Base-by-base conservation (phyloP, 2,888 invertebrate genomes). In the Hypolimnas misippus region DNA sequence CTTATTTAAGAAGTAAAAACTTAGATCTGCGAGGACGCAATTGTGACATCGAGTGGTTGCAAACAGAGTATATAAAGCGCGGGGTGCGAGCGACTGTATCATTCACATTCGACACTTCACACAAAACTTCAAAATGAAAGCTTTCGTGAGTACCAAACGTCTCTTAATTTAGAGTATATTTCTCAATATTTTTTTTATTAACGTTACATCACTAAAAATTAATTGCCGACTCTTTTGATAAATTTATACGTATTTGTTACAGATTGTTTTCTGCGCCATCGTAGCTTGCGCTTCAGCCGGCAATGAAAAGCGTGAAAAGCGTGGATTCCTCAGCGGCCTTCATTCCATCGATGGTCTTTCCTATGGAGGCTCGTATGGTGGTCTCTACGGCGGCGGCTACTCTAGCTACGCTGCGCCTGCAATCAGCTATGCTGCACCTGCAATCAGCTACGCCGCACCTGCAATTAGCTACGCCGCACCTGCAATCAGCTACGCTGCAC, bases 141-240 rank as follows among this genome's bases (percentile, higher is more conserved):
- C 68, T 60, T 70, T 74, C 42, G 74, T 75, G 63, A 74, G 75
- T 74, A 71, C 31, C 40, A 2, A 21, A 42, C 17, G 10, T 44
- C 19, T 3, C 17, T 10, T 44, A 44, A 12, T 10, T 44, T 5
- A 19, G 1, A 4, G 5, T 12, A 5, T 5, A 25, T 25, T 25
- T 25, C 25, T 25, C 5, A 25, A 25, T 25, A 25, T 25, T 25
- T 25, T 25, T 25, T 3, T 25, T 7, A 40, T 14, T 7, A 14
- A 14, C 14, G 7, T 2, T 40, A 7, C 6, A 14, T 40, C 6
- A 16, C 14, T 14, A 7, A 38, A 38, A n/a, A n/a, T n/a, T n/a
- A n/a, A n/a, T n/a, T 25, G 5, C 25, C 5, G 25, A 25, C 25
- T 3, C 2, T 16, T 40, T n/a, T 5, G 12, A 0, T 12, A 19